Conservation (phyloP, 2,888 invertebrate genomes). For the Dermolepida albohirtum region DNA sequence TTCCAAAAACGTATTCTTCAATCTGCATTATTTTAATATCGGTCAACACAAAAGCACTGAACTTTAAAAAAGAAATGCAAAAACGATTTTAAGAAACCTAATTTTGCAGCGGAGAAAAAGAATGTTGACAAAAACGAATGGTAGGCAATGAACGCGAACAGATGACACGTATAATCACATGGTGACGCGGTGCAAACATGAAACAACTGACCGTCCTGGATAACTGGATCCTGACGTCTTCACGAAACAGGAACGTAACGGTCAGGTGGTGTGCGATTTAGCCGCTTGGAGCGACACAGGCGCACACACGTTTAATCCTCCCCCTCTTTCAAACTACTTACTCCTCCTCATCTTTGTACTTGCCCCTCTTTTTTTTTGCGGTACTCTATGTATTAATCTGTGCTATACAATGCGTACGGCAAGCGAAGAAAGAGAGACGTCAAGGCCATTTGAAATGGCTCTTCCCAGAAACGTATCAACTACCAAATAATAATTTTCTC, state of each 20-base stretch:
- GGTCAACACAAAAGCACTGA: background rate
- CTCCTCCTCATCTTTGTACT: constrained; percentile 6
- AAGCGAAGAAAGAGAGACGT: background rate
- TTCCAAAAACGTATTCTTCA: too few species aligned
- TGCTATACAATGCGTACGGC: background rate
- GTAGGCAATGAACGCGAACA: constrained; percentile 22
- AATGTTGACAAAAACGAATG: constrained; percentile 9
- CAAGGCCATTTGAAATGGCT: constrained; percentile 1
- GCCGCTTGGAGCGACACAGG: constrained; percentile 30
- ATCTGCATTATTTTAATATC: too few species aligned
- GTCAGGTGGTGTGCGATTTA: constrained; percentile 30
- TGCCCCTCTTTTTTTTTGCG: background rate
- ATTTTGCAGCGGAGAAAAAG: background rate
- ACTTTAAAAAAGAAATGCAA: background rate
- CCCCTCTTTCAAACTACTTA: constrained; percentile 14
- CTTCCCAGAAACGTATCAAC: background rate
- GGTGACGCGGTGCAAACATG: constrained; percentile 45
- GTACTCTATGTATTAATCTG: background rate
- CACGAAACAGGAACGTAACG: constrained; percentile 37
- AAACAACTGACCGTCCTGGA: constrained; percentile 49
- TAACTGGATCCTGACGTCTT: constrained; percentile 36
- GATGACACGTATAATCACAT: constrained; percentile 45
- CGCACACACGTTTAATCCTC: constrained; percentile 11
- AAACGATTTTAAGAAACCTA: background rate
- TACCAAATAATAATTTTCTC: too few species aligned